Percentiles rank a stretch among this genome's conserved stretches.
Evolutionary conservation across 2,888 invertebrate species (phyloP).

Genomic region (Temnothorax rugatulus): DNA sequence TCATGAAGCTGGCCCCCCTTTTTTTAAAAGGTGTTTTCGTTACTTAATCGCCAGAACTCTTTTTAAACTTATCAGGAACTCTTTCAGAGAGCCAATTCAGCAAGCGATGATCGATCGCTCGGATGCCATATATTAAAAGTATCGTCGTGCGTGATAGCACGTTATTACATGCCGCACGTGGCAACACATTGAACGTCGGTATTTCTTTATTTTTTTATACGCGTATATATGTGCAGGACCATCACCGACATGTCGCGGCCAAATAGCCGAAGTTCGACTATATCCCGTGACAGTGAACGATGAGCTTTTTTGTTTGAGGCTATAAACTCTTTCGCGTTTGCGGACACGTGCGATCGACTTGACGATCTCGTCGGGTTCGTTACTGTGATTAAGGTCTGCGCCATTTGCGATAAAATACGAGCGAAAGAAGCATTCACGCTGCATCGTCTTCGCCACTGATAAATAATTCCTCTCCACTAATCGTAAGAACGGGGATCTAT

Average conservation of each 20-base stretch:
- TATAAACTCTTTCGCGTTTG: conserved; percentile 60
- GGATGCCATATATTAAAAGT: conserved; percentile 18
- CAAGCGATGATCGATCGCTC: conserved; percentile 27
- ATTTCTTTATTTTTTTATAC: conserved; percentile 29
- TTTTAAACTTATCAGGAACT: too few species aligned
- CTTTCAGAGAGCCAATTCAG: conserved; percentile 18
- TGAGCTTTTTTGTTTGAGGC: conserved; percentile 60
- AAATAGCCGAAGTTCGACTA: conserved; percentile 39
- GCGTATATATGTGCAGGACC: neutral
- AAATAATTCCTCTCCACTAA: conserved; percentile 43
- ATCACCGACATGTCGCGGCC: conserved; percentile 31
- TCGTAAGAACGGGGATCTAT: neutral
- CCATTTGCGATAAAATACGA: conserved; percentile 34
- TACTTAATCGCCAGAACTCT: too few species aligned
- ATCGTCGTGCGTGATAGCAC: neutral
- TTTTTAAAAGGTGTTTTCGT: too few species aligned
- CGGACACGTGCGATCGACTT: conserved; percentile 60
- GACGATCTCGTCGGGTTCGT: conserved; percentile 50
- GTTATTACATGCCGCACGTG: conserved; percentile 45
- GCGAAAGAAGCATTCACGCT: neutral
- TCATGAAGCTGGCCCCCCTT: too few species aligned
- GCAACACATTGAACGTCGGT: conserved; percentile 3
- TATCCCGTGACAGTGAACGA: conserved; percentile 62
- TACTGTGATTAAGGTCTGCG: conserved; percentile 36
- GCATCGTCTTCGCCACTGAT: neutral